These are phyloP conservation scores for Eucidaris tribuloides DNA, from an alignment of 35 echinoderm and acorn worm genomes.

Conservation along the genomic window DNA sequence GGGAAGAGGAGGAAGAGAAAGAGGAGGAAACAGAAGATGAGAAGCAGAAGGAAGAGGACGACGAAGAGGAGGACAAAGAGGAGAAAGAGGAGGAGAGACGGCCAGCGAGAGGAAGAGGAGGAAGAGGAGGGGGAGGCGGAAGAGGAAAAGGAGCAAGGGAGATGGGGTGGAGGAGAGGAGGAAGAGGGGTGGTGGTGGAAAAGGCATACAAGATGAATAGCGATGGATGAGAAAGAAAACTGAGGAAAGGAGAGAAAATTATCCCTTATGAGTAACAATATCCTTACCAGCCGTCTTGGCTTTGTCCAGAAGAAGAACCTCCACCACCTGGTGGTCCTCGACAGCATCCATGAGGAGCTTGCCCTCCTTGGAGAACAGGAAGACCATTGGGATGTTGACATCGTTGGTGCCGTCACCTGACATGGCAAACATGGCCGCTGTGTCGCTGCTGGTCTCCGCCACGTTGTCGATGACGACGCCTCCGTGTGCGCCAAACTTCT, in stretches of 20 bases:
- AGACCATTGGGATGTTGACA: slow-evolving; percentile 74
- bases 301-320: slow-evolving; percentile 67
- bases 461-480: slow-evolving; percentile 93
- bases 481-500: slow-evolving; percentile 66
- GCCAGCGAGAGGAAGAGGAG: too few species aligned
- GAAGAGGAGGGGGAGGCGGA: too few species aligned
- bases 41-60: too few species aligned
- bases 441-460: slow-evolving; percentile 62
- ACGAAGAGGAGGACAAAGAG: too few species aligned
- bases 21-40: too few species aligned
- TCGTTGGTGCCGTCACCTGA: slow-evolving; percentile 88
- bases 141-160: too few species aligned
- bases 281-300: slow-evolving; percentile 50
- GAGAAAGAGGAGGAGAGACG: too few species aligned
- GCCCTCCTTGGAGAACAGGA: slow-evolving; percentile 91
- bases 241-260: neutral
- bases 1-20: too few species aligned
- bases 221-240: too few species aligned
- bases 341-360: slow-evolving; percentile 68
- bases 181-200: too few species aligned
- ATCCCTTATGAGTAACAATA: neutral
- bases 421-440: slow-evolving; percentile 79
- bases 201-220: too few species aligned
- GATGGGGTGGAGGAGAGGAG: too few species aligned
- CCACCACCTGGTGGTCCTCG: slow-evolving; percentile 29